Percentiles rank a stretch among this genome's conserved stretches.
Evolutionary conservation across 2,797 vertebrate genomes (phyloP).

Genomic region (Emydoidea blandingii): DNA sequence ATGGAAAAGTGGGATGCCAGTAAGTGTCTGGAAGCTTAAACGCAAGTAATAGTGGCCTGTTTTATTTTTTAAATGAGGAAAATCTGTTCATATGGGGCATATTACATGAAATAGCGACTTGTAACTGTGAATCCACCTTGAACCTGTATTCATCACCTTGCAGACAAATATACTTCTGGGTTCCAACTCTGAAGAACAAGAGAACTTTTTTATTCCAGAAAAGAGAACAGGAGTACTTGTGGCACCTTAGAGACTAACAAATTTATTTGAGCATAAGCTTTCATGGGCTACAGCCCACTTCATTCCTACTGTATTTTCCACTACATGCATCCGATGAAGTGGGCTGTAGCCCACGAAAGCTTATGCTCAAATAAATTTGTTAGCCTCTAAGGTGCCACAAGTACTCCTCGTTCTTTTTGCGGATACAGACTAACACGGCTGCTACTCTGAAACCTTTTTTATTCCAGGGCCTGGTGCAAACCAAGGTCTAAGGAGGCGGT

Average conservation of each 20-base stretch:
- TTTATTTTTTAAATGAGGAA: not conserved
- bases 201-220: not conserved
- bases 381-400: too few species aligned
- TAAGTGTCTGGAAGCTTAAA: not conserved
- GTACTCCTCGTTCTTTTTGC: too few species aligned
- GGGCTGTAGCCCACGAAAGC: too few species aligned
- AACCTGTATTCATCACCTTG: not conserved
- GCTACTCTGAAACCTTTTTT: not conserved
- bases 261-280: too few species aligned
- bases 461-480: not conserved
- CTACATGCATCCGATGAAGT: too few species aligned
- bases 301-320: too few species aligned
- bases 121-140: not conserved
- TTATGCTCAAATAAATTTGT: too few species aligned
- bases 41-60: not conserved
- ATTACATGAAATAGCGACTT: not conserved
- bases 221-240: too few species aligned
- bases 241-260: too few species aligned
- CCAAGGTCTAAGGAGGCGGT: not conserved
- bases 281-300: too few species aligned
- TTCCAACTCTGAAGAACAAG: not conserved
- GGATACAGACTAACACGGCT: too few species aligned
- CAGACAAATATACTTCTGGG: not conserved
- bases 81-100: not conserved
- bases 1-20: not conserved